Evolutionary conservation across 1,140 invertebrate genomes (phyloP).

Genomic region (Drosophila lini): DNA sequence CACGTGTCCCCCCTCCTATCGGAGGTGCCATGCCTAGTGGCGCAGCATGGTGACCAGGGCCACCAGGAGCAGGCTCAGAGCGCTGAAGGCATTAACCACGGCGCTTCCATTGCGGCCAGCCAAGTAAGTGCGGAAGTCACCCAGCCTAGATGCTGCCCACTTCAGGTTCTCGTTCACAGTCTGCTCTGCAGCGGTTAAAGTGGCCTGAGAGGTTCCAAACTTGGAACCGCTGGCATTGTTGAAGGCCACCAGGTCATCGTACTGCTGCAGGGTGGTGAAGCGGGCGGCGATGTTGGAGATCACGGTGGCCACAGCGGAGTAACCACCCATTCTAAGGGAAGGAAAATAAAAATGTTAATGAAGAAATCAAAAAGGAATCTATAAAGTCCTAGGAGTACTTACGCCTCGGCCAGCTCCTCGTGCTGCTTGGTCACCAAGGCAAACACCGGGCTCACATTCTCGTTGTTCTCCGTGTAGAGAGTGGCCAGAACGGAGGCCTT

Average conservation of each 20-base stretch:
- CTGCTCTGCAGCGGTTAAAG: slow-evolving; percentile 48
- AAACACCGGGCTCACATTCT: slow-evolving; percentile 84
- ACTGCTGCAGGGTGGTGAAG: slow-evolving; percentile 84
- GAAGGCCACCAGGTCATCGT: slow-evolving; percentile 64
- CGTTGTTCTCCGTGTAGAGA: slow-evolving; percentile 84
- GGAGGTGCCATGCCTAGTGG: slow-evolving; percentile 25
- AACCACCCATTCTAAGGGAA: slow-evolving; percentile 72
- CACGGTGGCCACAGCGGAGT: slow-evolving; percentile 83
- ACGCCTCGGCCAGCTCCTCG: slow-evolving; percentile 84
- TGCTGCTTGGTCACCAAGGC: slow-evolving; percentile 84
- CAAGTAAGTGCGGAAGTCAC: slow-evolving; percentile 59
- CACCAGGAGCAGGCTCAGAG: slow-evolving; percentile 65
- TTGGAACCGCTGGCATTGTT: slow-evolving; percentile 43
- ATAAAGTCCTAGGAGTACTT: slow-evolving; percentile 60
- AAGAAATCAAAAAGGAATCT: slow-evolving; percentile 2
- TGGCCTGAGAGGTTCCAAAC: slow-evolving; percentile 61
- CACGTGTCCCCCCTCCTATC: background rate
- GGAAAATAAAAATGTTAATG: slow-evolving; percentile 9
- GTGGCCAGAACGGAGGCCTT: slow-evolving; percentile 80
- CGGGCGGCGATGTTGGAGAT: slow-evolving; percentile 85
- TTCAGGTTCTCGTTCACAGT: slow-evolving; percentile 58
- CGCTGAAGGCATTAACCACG: slow-evolving; percentile 52
- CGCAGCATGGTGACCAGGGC: slow-evolving; percentile 60
- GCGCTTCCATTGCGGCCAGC: slow-evolving; percentile 53
- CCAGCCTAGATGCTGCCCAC: slow-evolving; percentile 57